A percentile compares a stretch with the other conserved stretches of the same genome.
phyloP scores from a whole-genome alignment of 2,113 vertebrate genomes.

The Vanacampus margaritifer region DNA sequence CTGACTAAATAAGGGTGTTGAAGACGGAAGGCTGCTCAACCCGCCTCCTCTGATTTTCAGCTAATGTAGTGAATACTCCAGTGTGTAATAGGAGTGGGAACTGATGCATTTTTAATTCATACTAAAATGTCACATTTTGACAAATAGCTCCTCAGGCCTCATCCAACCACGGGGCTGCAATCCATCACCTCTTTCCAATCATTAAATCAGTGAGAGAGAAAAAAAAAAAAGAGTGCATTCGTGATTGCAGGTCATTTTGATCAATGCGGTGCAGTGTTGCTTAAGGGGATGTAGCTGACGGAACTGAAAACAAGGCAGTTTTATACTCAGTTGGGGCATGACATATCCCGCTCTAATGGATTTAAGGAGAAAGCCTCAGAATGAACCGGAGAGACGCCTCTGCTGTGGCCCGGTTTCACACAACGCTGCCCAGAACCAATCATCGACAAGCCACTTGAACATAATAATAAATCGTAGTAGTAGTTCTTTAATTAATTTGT shows the following conservation, averaged over 20 bases:
- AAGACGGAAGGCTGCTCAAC: conserved; percentile 30
- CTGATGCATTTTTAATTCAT: conserved; percentile 48
- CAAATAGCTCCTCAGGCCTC: conserved; percentile 21
- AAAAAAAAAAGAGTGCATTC: neutral
- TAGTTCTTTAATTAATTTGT: too few relatives aligned
- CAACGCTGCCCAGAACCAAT: neutral
- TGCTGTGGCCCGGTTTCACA: conserved; percentile 6
- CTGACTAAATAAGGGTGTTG: conserved; percentile 73
- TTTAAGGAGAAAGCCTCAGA: neutral
- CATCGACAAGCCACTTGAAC: neutral
- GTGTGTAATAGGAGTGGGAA: conserved; percentile 22
- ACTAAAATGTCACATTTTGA: conserved; percentile 32
- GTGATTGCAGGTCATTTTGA: conserved; percentile 23
- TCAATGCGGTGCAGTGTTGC: conserved; percentile 21
- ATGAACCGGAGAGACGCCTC: neutral
- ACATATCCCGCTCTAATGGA: neutral
- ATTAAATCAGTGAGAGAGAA: conserved; percentile 32
- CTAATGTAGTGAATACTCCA: conserved; percentile 29
- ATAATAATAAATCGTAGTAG: too few relatives aligned
- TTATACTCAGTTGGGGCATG: neutral
- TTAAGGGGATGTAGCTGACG: neutral
- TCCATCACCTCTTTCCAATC: conserved; percentile 34
- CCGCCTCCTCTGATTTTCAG: conserved; percentile 23
- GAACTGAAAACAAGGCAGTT: conserved; percentile 7
- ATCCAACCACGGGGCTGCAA: conserved; percentile 23